phyloP scores from a whole-genome alignment of 2,113 vertebrate genomes.

The Rhegmatorhina hoffmannsi region DNA sequence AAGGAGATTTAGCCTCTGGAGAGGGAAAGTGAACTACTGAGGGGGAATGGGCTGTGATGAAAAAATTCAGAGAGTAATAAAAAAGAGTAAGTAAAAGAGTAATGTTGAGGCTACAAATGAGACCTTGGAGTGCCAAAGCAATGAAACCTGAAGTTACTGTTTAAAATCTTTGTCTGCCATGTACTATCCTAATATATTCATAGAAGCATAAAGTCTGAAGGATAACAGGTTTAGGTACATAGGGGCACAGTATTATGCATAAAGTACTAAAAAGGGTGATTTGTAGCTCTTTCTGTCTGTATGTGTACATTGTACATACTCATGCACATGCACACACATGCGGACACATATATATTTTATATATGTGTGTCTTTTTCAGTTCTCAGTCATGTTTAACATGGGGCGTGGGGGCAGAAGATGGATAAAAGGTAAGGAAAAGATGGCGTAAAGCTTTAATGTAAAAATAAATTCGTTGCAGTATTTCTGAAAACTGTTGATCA shows the following conservation, averaged over 20 bases:
- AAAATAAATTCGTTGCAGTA: neutral
- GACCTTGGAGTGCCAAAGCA: neutral
- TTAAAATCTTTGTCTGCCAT: neutral
- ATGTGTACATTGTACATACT: fast-evolving
- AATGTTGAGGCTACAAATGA: neutral
- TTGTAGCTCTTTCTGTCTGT: neutral
- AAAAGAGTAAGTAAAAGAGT: neutral
- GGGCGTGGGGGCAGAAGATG: neutral
- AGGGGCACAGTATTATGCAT: fast-evolving
- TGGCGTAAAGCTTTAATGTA: neutral
- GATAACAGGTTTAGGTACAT: neutral
- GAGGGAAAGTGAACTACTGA: neutral
- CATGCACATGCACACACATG: neutral
- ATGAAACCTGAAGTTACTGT: neutral
- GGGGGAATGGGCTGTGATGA: neutral
- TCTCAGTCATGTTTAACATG: neutral
- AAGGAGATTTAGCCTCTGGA: neutral
- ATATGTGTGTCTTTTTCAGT: neutral
- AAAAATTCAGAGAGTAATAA: neutral
- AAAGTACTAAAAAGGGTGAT: neutral
- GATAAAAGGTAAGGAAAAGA: neutral
- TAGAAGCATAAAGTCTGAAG: neutral
- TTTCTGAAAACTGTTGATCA: neutral
- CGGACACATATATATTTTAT: neutral
- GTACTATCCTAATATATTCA: neutral